Conservation (phyloP, 2,888 invertebrate genomes). For the Eilema griseolum region DNA sequence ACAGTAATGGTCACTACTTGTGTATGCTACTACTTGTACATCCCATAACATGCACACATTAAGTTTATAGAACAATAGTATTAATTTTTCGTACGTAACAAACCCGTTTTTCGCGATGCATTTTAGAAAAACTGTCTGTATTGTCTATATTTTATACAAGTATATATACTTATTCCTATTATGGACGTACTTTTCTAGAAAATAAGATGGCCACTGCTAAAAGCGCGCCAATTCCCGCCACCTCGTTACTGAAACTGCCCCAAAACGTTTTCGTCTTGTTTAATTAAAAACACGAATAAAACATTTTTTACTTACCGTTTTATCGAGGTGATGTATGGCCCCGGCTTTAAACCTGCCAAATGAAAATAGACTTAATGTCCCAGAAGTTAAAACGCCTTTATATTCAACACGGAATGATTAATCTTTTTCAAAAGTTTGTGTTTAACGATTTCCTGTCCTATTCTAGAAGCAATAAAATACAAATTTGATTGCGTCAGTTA, state of each 20-base stretch:
- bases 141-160: too few relatives aligned
- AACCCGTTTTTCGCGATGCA: too few relatives aligned
- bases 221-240: conserved; percentile 51
- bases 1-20: too few relatives aligned
- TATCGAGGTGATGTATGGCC: conserved; percentile 81
- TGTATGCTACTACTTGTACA: too few relatives aligned
- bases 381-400: conserved; percentile 20
- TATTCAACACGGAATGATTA: conserved; percentile 33
- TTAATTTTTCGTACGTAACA: too few relatives aligned
- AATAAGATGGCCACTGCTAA: conserved; percentile 37
- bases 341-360: conserved; percentile 48
- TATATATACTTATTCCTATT: conserved; percentile 17
- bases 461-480: conserved; percentile 77
- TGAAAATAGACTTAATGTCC: conserved; percentile 51
- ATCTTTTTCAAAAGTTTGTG: conserved; percentile 70
- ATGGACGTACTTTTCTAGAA: conserved; percentile 28
- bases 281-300: conserved; percentile 86
- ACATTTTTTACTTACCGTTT: conserved; percentile 73
- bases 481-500: conserved; percentile 70
- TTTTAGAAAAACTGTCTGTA: too few relatives aligned
- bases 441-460: conserved; percentile 81
- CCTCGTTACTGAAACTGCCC: conserved; percentile 76
- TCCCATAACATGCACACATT: too few relatives aligned
- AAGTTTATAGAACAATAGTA: too few relatives aligned
- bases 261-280: conserved; percentile 72